These are phyloP conservation scores for Molossus molossus DNA, from an alignment of 2,797 vertebrate species.

Conservation along the genomic window DNA sequence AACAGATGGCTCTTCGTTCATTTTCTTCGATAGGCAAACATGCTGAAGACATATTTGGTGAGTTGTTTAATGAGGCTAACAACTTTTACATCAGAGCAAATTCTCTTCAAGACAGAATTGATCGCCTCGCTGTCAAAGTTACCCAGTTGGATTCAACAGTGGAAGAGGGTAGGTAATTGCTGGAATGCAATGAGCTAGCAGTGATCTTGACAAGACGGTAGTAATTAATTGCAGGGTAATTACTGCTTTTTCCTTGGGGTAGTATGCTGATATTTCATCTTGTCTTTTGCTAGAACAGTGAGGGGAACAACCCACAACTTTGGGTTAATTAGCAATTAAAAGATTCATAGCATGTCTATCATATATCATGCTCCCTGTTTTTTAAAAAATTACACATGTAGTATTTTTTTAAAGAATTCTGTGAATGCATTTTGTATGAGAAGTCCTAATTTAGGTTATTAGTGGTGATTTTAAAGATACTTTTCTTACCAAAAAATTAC, in stretches of 20 bases:
- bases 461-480: background rate
- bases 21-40: conserved; percentile 95
- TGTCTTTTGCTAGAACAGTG: conserved; percentile 62
- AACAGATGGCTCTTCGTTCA: conserved; percentile 63
- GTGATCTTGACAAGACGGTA: conserved; percentile 80
- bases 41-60: conserved; percentile 99
- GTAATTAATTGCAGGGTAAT: conserved; percentile 85
- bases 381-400: background rate
- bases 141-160: conserved; percentile 99
- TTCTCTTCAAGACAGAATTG: conserved; percentile 98
- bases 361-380: background rate
- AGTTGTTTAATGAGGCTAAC: conserved; percentile 99
- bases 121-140: conserved; percentile 99
- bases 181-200: conserved; percentile 79
- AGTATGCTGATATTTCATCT: conserved; percentile 75
- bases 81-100: conserved; percentile 98
- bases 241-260: conserved; percentile 79
- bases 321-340: conserved; percentile 10
- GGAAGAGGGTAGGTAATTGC: conserved; percentile 96
- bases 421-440: background rate
- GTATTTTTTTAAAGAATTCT: conserved; percentile 56
- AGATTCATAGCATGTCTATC: background rate
- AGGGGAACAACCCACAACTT: conserved; percentile 10
- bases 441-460: background rate
- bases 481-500: conserved; percentile 1